These are phyloP conservation scores for Ophiothrix spiculata DNA, from an alignment of 35 echinoderm and acorn worm species.

Conservation along the genomic window DNA sequence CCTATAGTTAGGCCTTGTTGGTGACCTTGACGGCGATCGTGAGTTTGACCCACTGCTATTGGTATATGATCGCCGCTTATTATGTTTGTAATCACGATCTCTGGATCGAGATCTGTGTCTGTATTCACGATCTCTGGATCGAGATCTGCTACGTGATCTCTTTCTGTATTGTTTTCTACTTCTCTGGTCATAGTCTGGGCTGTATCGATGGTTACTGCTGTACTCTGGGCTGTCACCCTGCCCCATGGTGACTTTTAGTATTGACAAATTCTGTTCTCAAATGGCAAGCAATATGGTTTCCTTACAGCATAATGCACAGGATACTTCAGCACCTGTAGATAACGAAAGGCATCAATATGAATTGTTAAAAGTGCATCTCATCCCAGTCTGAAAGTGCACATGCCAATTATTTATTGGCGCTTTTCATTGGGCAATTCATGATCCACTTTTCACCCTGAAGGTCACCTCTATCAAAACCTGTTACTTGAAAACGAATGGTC, in stretches of 20 bases:
- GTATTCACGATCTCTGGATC: neutral
- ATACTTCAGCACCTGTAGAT: too few species aligned
- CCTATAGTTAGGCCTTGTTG: neutral
- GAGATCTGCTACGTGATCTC: neutral
- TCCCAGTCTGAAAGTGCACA: too few species aligned
- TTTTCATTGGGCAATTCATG: too few species aligned
- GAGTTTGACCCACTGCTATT: neutral
- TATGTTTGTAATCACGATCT: conserved; percentile 7
- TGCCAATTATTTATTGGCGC: too few species aligned
- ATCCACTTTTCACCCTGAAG: too few species aligned
- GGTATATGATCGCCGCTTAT: conserved; percentile 16
- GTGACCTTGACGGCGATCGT: neutral
- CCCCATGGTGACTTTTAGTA: conserved; percentile 20
- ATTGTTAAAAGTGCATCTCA: too few species aligned
- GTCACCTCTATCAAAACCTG: too few species aligned
- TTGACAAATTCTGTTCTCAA: too few species aligned
- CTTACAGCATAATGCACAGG: too few species aligned
- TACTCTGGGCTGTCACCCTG: conserved; percentile 5
- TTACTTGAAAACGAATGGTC: too few species aligned
- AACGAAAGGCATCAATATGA: too few species aligned
- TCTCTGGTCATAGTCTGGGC: neutral
- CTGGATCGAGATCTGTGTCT: neutral
- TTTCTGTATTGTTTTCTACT: neutral
- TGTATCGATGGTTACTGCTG: neutral
- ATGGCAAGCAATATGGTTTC: too few species aligned